Base-by-base conservation (phyloP, 2,113 vertebrate species). In the Ictalurus punctatus region DNA sequence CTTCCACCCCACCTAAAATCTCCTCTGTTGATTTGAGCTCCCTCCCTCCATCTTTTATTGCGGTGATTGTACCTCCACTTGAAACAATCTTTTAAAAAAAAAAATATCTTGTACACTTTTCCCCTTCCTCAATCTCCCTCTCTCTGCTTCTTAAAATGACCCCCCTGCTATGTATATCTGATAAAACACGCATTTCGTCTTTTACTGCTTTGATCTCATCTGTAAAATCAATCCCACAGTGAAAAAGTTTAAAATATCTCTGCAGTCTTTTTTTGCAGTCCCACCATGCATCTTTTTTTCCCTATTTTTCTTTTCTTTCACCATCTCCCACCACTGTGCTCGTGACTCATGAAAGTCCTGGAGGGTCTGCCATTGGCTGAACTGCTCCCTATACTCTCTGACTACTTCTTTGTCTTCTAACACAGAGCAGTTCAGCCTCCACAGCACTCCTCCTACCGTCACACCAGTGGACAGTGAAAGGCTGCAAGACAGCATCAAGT, bases 81-180 rank as follows among this genome's bases (percentile, higher is more conserved):
- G n/a, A 5, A 4, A 92, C 0, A 0, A 88, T 89, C 10, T 91
- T 90, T 44, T 84, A 88, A 63, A 90, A 92, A 63, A 90, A 92
- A 82, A 91, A 88, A 0, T 86, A 90, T 0, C 83, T 2, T 0
- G 84, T 89, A 1, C 83, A 91, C 12, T 84, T 76, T 34, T 85
- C 40, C 27, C 58, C 63, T 69, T 87, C 27, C 0, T 86, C 30
- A 0, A 13, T 0, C 0, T 78, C 85, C 12, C 21, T 9, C 16
- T 86, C 56, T 48, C 48, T 86, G 2, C 84, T 58, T 2, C 5
- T 71, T 69, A 86, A 84, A 79, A 83, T 54, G 2, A 0, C 27
- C 37, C 2, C 34, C 27, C 48, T 74, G 2, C 12, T 40, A 1
- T 81, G 58, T 0, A 25, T 23, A 0, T 12, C 5, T 0, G 8